Conservation (phyloP, 2,888 invertebrate species). For the Beris chalybata region DNA sequence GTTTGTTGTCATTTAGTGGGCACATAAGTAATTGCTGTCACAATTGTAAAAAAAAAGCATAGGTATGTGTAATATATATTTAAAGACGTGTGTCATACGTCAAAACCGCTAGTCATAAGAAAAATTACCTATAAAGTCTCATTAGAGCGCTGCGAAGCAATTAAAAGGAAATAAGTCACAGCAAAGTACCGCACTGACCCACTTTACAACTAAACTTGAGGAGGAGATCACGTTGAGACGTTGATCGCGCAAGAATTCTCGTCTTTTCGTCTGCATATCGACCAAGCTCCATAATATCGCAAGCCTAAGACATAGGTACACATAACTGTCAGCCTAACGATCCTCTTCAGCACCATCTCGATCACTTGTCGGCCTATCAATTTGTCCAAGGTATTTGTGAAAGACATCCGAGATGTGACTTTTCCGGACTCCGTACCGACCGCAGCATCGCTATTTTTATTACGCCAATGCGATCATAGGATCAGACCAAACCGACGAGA, state of each 20-base stretch:
- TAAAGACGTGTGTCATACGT: constrained; percentile 7
- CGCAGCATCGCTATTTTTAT: neutral
- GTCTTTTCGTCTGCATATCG: neutral
- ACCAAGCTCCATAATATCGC: neutral
- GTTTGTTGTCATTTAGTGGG: too few species aligned
- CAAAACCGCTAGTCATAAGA: constrained; percentile 1
- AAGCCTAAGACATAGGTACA: constrained; percentile 15
- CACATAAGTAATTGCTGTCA: too few species aligned
- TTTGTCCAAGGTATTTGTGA: constrained; percentile 26
- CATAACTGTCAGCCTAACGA: constrained; percentile 31
- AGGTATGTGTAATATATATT: too few species aligned
- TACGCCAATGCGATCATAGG: constrained; percentile 12
- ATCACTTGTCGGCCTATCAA: constrained; percentile 31
- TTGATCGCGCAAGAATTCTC: constrained; percentile 9
- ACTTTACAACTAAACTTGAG: neutral
- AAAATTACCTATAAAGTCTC: constrained; percentile 1
- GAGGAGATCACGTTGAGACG: too few species aligned
- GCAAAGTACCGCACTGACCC: constrained; percentile 23
- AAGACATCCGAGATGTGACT: constrained; percentile 24
- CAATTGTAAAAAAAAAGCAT: too few species aligned
- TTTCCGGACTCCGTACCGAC: constrained; percentile 11
- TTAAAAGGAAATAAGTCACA: constrained; percentile 26
- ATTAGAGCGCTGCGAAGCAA: constrained; percentile 5
- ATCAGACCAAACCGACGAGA: too few species aligned
- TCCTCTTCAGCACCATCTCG: constrained; percentile 26